Percentiles rank a stretch among this genome's conserved stretches.
phyloP scores from a whole-genome alignment of 1,140 invertebrate species.

The Drosophila tristis region DNA sequence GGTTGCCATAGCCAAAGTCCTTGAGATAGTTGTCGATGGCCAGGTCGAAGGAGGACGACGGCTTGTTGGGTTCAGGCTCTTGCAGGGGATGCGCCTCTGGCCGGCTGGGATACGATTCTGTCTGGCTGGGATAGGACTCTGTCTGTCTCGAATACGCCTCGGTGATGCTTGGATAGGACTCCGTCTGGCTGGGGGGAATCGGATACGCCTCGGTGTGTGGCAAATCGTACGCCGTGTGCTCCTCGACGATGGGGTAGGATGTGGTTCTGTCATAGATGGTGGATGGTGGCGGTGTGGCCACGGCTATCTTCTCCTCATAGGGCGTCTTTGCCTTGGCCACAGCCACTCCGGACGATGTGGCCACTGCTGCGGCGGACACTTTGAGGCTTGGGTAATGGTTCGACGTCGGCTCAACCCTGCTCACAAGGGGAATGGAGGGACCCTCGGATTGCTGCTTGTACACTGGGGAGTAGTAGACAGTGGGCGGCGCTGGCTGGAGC shows the following conservation, averaged over 20 bases:
- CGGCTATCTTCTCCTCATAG: slow-evolving; percentile 57
- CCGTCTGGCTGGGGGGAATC: slow-evolving; percentile 31
- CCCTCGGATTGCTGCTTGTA: slow-evolving; percentile 12
- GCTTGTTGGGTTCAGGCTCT: slow-evolving; percentile 52
- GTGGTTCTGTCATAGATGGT: slow-evolving; percentile 62
- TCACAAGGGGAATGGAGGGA: slow-evolving; percentile 23
- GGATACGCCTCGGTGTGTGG: slow-evolving; percentile 58
- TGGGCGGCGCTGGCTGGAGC: slow-evolving; percentile 20
- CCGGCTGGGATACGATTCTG: slow-evolving; percentile 34
- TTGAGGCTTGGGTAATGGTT: slow-evolving; percentile 27
- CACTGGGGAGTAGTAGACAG: slow-evolving; percentile 53
- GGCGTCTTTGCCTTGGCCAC: slow-evolving; percentile 67
- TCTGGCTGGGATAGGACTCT: slow-evolving; percentile 17
- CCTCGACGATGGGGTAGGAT: slow-evolving; percentile 54
- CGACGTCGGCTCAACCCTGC: slow-evolving; percentile 17
- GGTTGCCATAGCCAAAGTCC: slow-evolving; percentile 72
- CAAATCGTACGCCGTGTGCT: slow-evolving; percentile 37
- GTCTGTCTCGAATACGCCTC: slow-evolving; percentile 23
- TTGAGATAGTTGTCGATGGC: slow-evolving; percentile 75
- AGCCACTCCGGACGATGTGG: slow-evolving; percentile 18
- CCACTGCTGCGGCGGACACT: slow-evolving; percentile 37
- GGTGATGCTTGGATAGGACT: slow-evolving; percentile 30
- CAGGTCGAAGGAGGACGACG: slow-evolving; percentile 59
- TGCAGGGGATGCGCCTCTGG: slow-evolving; percentile 37
- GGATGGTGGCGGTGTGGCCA: slow-evolving; percentile 43